These are phyloP conservation scores for Parauchenoglanis punctatus DNA, from an alignment of 2,797 vertebrate species.

Conservation along the genomic window DNA sequence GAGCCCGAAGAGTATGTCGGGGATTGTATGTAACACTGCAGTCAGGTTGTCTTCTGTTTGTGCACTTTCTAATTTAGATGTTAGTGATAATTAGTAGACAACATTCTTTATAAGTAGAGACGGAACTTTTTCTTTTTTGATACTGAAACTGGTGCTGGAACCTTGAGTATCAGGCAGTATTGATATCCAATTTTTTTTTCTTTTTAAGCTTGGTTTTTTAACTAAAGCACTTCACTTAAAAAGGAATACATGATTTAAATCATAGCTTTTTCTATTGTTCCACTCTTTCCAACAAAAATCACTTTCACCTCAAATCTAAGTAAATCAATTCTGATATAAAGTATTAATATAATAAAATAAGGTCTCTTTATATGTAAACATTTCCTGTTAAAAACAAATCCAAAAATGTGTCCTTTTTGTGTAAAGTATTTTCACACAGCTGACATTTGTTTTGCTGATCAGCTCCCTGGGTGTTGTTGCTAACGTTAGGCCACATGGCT, in stretches of 20 bases:
- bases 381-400: neutral
- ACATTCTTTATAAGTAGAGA: neutral
- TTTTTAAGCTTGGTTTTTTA: neutral
- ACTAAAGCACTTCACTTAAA: neutral
- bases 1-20: neutral
- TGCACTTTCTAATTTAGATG: neutral
- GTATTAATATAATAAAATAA: neutral
- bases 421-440: conserved; percentile 1
- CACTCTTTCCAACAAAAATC: neutral
- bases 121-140: neutral
- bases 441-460: conserved; percentile 21
- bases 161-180: neutral
- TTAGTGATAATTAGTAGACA: neutral
- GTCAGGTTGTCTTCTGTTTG: neutral
- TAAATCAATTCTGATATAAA: neutral
- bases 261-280: neutral
- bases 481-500: neutral
- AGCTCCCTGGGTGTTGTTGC: conserved; percentile 12
- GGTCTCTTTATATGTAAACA: neutral
- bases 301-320: neutral
- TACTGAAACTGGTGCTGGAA: neutral
- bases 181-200: neutral
- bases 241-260: neutral
- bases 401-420: neutral
- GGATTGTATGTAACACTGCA: too few relatives aligned